Evolutionary conservation across 2,797 vertebrate species (phyloP), one percentile per base, ranked within the genome.

Genomic region (Alfaro cultratus): DNA sequence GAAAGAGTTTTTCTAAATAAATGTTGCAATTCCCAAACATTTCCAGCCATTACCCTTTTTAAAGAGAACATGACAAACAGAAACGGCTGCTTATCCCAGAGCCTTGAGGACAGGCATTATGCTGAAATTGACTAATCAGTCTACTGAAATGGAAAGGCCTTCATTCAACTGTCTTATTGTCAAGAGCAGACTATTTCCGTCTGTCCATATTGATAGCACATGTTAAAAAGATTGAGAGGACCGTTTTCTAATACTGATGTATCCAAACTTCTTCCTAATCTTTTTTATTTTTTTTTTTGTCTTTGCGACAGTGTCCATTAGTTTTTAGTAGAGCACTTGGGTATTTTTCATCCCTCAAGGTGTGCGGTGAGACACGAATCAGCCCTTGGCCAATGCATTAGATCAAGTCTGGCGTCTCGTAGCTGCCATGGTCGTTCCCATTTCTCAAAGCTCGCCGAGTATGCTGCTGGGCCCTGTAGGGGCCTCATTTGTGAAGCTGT

Each of bases 341-440:
- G 89, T 91, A 93, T 96, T 95, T 94, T 93, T 96, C 92, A 95
- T 95, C 91, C 94, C 93, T 95, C 93, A 95, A 95, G 94, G 95
- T 95, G 94, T 92, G 74, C 89, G 41, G 88, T 74, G 77, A 93
- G 95, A 95, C 95, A 95, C 93, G 80, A 89, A 93, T 90, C 93
- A 94, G 92, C 94, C 93, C 87, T 93, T 75, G 91, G 94, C 93
- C 92, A 86, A 84, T 83, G 94, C 91, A 93, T 95, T 96, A 95
- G 93, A 95, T 96, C 95, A 94, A 87, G 46, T 87, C 93, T 89
- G 92, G 88, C 83, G 75, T 92, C 89, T 94, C 90, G 83, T 60
- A 75, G 92, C 92, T 89, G 94, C 93, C 94, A 94, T 74, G 95
- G 95, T 91, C 95, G 94, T 92, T 94, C 85, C 91, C 94, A 96